phyloP scores from a whole-genome alignment of 2,888 invertebrate genomes.

The Sphecodes monilicornis region DNA sequence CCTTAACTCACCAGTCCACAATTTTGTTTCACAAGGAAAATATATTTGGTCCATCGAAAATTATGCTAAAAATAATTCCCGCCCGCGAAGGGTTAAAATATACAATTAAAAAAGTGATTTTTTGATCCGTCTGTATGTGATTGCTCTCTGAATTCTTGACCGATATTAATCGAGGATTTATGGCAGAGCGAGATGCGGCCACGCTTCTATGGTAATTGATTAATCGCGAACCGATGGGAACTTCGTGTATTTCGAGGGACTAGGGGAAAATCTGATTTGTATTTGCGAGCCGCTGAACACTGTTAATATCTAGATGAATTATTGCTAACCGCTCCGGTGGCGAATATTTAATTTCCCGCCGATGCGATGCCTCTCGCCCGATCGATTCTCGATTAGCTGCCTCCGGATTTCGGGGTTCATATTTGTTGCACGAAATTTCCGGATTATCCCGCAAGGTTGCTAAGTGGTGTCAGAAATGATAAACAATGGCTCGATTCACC shows the following conservation, averaged over 20 bases:
- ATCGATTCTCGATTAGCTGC: conserved; percentile 42
- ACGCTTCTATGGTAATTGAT: conserved; percentile 40
- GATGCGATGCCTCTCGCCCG: not conserved
- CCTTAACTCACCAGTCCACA: too few species aligned
- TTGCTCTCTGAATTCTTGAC: conserved; percentile 16
- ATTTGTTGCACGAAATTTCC: not conserved
- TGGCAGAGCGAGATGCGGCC: conserved; percentile 1
- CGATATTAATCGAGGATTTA: conserved; percentile 49
- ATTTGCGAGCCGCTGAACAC: conserved; percentile 21
- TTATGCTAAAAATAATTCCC: too few species aligned
- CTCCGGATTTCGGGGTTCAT: not conserved
- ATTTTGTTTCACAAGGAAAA: too few species aligned
- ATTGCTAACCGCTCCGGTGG: conserved; percentile 16
- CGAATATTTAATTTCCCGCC: conserved; percentile 31
- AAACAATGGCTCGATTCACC: not conserved
- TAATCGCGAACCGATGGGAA: conserved; percentile 46
- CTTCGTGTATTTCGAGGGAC: conserved; percentile 15
- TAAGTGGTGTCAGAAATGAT: not conserved
- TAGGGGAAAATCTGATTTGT: conserved; percentile 41
- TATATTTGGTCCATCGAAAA: too few species aligned
- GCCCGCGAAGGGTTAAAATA: too few species aligned
- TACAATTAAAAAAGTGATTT: not conserved
- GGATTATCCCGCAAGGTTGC: not conserved
- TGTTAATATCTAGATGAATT: conserved; percentile 47
- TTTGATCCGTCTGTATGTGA: not conserved